Evolutionary conservation across 2,113 vertebrate genomes (phyloP).

Genomic region (Cariama cristata): DNA sequence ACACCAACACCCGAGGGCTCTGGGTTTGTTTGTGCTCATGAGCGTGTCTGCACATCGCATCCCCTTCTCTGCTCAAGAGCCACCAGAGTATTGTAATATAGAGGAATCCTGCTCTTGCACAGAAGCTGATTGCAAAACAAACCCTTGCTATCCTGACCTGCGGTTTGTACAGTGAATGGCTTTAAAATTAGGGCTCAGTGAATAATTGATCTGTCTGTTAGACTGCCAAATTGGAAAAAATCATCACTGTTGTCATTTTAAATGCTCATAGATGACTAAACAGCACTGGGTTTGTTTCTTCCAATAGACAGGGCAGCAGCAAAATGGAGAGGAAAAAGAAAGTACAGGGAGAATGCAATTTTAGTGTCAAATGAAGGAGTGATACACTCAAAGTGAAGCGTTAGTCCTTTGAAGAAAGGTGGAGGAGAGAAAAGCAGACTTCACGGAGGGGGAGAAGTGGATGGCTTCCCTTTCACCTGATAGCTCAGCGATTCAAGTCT

Average conservation of each 20-base stretch:
- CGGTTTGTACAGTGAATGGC: background rate
- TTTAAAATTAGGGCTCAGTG: background rate
- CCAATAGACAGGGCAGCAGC: background rate
- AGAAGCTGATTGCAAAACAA: background rate
- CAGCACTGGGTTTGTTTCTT: background rate
- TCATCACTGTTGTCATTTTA: background rate
- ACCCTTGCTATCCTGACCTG: background rate
- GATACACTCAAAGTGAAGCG: background rate
- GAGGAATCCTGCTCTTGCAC: background rate
- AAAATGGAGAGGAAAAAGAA: background rate
- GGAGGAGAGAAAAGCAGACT: background rate
- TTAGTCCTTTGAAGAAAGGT: background rate
- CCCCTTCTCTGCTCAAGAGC: background rate
- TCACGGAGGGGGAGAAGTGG: rapidly evolving
- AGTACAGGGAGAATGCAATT: background rate
- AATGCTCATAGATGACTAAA: background rate
- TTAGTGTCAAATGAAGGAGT: background rate
- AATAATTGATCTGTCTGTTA: background rate
- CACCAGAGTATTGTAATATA: background rate
- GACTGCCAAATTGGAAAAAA: background rate
- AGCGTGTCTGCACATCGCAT: background rate
- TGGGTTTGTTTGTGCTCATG: background rate
- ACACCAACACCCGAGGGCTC: background rate
- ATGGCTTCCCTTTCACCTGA: background rate
- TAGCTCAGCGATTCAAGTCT: rapidly evolving